Percentiles rank a stretch among this genome's conserved stretches.
These are phyloP conservation scores for Esperia sulphurella DNA, from an alignment of 2,888 invertebrate genomes.

Conservation along the genomic window DNA sequence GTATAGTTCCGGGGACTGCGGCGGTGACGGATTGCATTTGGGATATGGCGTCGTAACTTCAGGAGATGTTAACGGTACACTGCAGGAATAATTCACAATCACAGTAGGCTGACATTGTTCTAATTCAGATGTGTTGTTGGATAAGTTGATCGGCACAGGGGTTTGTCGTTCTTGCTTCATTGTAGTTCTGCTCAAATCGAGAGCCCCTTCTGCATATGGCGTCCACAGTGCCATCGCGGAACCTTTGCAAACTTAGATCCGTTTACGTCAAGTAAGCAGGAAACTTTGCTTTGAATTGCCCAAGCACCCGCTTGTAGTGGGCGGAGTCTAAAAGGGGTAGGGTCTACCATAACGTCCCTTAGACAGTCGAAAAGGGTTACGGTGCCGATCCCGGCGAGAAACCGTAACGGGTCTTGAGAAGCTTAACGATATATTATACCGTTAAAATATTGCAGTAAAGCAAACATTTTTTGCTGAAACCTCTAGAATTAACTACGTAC, in stretches of 20 bases:
- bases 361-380: not conserved
- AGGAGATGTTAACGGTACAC: not conserved
- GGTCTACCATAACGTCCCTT: too few species aligned
- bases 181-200: constrained; percentile 47
- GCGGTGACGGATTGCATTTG: not conserved
- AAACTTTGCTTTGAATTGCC: not conserved
- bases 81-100: not conserved
- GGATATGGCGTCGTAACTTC: not conserved
- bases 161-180: constrained; percentile 32
- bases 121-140: not conserved
- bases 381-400: not conserved
- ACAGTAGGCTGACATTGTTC: not conserved
- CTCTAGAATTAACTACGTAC: too few species aligned
- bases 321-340: not conserved
- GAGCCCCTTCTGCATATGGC: constrained; percentile 54
- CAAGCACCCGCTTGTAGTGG: not conserved
- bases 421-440: constrained; percentile 4
- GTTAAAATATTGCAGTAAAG: constrained; percentile 1
- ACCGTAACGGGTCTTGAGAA: constrained; percentile 6
- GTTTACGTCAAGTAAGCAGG: not conserved
- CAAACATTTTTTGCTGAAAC: too few species aligned
- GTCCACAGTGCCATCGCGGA: constrained; percentile 57
- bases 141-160: constrained; percentile 19
- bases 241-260: too few species aligned
- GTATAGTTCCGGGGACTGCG: constrained; percentile 25